These are phyloP conservation scores for Sepioteuthis lessoniana DNA, from an alignment of 2,888 invertebrate species.

Conservation along the genomic window DNA sequence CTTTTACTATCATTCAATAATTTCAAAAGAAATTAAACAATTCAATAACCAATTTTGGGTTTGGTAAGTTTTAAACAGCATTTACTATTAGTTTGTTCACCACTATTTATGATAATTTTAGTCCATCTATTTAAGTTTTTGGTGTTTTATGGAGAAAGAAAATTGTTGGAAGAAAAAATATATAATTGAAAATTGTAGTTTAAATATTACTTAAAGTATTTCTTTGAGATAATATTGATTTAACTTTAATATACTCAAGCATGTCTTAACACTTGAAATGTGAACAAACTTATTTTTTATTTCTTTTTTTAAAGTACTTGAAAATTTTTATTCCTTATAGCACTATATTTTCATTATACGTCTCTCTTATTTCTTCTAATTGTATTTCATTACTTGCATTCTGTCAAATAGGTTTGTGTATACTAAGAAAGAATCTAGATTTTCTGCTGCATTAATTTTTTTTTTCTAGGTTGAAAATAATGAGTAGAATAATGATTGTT, in stretches of 20 bases:
- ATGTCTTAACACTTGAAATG: neutral
- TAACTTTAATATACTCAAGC: neutral
- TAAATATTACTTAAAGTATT: neutral
- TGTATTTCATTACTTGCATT: neutral
- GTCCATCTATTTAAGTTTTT: neutral
- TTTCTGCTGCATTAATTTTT: neutral
- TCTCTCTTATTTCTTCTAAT: neutral
- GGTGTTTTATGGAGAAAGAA: neutral
- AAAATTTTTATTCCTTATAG: neutral
- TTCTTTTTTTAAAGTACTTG: neutral
- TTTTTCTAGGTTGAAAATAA: neutral
- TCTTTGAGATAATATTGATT: neutral
- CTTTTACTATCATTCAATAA: no score
- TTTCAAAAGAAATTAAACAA: no score
- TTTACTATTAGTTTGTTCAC: neutral
- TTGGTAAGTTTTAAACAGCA: neutral
- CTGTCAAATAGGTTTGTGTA: neutral
- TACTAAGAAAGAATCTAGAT: neutral
- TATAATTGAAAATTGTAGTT: neutral
- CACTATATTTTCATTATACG: neutral
- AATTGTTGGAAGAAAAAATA: neutral
- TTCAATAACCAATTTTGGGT: no score
- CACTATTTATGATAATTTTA: neutral
- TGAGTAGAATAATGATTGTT: neutral
- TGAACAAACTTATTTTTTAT: neutral